Percentiles rank a stretch among this genome's conserved stretches.
These are phyloP conservation scores for Phthorimaea operculella DNA, from an alignment of 1,140 invertebrate genomes.

Conservation along the genomic window DNA sequence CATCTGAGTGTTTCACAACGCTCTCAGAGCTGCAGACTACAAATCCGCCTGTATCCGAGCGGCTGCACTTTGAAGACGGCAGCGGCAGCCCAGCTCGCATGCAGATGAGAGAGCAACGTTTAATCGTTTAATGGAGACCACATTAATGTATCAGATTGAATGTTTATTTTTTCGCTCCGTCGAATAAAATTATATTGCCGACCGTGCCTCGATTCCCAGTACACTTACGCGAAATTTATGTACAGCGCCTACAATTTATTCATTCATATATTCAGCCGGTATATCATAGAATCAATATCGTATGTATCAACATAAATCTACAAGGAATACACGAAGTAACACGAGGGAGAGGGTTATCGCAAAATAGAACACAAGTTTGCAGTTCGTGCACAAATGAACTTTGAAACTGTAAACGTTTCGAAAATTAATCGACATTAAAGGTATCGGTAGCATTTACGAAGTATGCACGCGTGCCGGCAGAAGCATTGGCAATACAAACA, in stretches of 20 bases:
- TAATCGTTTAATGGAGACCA: conserved; percentile 51
- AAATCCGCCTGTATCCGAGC: conserved; percentile 47
- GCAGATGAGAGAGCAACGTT: conserved; percentile 47
- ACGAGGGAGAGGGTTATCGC: conserved; percentile 16
- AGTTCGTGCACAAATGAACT: conserved; percentile 23
- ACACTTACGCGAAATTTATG: conserved; percentile 2
- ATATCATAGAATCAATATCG: conserved; percentile 12
- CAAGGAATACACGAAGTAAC: conserved; percentile 17
- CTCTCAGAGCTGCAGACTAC: conserved; percentile 22
- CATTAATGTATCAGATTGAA: conserved; percentile 47
- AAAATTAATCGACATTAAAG: conserved; percentile 35
- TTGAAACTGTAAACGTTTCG: conserved; percentile 26
- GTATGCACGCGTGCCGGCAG: conserved; percentile 32
- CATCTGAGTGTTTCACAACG: conserved; percentile 24
- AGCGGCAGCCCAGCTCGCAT: conserved; percentile 36
- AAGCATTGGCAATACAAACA: conserved; percentile 41
- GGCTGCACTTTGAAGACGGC: conserved; percentile 44
- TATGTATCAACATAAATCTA: conserved; percentile 20
- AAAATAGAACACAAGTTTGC: conserved; percentile 14
- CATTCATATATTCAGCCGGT: conserved; percentile 14
- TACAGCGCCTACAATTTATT: conserved; percentile 4
- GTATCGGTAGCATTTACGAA: conserved; percentile 32
- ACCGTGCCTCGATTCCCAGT: neutral
- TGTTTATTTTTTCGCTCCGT: conserved; percentile 26
- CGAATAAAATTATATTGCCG: conserved; percentile 18